Evolutionary conservation across 2,113 vertebrate species (phyloP), one percentile per base, ranked within the genome.

Genomic region (Dryoscopus gambensis): DNA sequence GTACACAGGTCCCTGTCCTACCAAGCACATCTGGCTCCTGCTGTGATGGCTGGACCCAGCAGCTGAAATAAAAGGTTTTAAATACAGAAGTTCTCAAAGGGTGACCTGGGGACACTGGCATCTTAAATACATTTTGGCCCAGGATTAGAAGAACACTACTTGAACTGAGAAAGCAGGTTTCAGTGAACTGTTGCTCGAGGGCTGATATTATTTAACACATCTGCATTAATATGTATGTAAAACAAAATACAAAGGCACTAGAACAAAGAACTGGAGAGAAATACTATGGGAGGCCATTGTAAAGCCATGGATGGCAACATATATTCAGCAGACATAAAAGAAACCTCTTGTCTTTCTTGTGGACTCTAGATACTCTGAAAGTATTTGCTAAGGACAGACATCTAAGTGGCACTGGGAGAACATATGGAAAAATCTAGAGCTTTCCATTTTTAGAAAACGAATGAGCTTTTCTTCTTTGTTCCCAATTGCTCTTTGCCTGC

Each of bases 141-240:
- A 81, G 40, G 60, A 96, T 96, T 64, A 96, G 80, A 96, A 90
- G 87, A 84, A 74, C 18, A 67, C 0, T 39, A 68, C 64, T 11
- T 52, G 42, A 93, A 93, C 64, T 2, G 3, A 70, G 37, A 86
- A 74, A 80, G 76, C 59, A 86, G 39, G 62, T 94, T 87, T 92
- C 52, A 88, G 52, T 30, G 52, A 91, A 67, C 60, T 46, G 68
- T 47, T 95, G 93, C 95, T 94, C 1, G 2, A 74, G 93, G 87
- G 92, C 42, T 74, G 47, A 37, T 74, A 70, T 55, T 94, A 87
- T 62, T 88, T 90, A 94, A 91, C n/a, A 90, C 37, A 42, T 35
- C 52, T 74, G 86, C 49, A 93, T 94, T 94, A 85, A 95, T 78
- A 93, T 78, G 83, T 83, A 96, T 90, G 83, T 64, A 93, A 93